phyloP scores from a whole-genome alignment of 2,797 vertebrate species.

The Labroides dimidiatus region DNA sequence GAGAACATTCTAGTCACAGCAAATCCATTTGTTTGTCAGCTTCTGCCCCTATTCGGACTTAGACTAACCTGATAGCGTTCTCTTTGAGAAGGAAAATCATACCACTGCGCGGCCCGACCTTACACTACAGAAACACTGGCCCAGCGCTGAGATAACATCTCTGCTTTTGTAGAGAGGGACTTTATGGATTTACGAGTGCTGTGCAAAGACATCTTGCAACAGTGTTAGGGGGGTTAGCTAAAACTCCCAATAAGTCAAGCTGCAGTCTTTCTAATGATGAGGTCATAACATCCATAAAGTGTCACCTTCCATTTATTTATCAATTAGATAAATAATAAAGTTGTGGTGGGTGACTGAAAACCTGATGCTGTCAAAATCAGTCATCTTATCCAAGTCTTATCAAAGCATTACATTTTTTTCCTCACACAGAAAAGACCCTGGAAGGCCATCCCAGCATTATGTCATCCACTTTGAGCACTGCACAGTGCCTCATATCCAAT shows the following conservation, averaged over 20 bases:
- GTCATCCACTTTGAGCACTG: no score
- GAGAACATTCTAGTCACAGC: conserved; percentile 77
- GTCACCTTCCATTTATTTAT: neutral
- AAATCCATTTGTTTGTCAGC: conserved; percentile 84
- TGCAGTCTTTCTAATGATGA: conserved; percentile 19
- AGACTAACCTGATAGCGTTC: conserved; percentile 81
- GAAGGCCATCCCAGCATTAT: no score
- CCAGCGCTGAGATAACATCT: conserved; percentile 56
- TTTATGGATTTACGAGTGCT: conserved; percentile 24
- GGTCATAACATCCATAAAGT: neutral
- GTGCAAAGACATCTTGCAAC: conserved; percentile 27
- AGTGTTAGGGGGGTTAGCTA: conserved; percentile 21
- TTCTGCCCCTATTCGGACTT: conserved; percentile 60
- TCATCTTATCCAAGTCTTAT: no score
- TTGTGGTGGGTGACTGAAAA: neutral
- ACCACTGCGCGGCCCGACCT: conserved; percentile 51
- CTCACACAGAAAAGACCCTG: no score
- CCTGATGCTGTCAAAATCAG: neutral
- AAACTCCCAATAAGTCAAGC: conserved; percentile 15
- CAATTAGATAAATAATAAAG: neutral
- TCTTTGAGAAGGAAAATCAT: conserved; percentile 57
- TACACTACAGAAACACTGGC: conserved; percentile 39
- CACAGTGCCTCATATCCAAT: no score
- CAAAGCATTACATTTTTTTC: no score
- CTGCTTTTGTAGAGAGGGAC: conserved; percentile 28